Evolutionary conservation across 2,888 invertebrate species (phyloP).

Genomic region (Epirrhoe alternata): DNA sequence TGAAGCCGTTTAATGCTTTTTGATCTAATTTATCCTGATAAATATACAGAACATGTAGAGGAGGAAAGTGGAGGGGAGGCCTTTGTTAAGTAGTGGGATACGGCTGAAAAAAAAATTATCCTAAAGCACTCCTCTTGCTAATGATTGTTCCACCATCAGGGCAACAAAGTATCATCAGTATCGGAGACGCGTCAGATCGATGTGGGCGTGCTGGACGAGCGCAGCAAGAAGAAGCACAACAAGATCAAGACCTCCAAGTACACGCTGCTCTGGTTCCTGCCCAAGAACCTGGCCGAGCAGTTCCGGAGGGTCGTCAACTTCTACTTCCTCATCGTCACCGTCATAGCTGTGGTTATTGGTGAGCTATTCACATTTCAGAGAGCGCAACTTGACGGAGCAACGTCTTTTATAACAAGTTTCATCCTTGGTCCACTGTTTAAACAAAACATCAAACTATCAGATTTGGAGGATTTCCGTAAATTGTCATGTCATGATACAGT

Average conservation of each 20-base stretch:
- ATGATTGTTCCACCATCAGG: constrained; percentile 74
- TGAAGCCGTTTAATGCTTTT: too few relatives aligned
- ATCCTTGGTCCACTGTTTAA: too few relatives aligned
- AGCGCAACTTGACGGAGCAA: neutral
- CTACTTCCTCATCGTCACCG: constrained; percentile 91
- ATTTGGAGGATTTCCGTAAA: too few relatives aligned
- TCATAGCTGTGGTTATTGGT: constrained; percentile 88
- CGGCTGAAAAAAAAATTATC: too few relatives aligned
- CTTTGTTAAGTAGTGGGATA: too few relatives aligned
- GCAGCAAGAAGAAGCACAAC: constrained; percentile 76
- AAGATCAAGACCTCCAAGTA: constrained; percentile 89
- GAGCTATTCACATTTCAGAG: constrained; percentile 49
- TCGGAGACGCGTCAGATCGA: constrained; percentile 86
- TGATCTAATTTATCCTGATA: too few relatives aligned
- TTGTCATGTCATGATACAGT: too few relatives aligned
- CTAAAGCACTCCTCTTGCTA: too few relatives aligned
- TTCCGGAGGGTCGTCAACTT: constrained; percentile 93
- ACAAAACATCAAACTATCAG: too few relatives aligned
- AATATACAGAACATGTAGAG: too few relatives aligned
- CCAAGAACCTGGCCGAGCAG: constrained; percentile 93
- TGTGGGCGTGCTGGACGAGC: constrained; percentile 79
- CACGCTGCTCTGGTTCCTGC: constrained; percentile 90
- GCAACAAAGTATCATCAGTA: constrained; percentile 84
- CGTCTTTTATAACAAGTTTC: too few relatives aligned
- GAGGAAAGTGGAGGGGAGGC: too few relatives aligned